Evolutionary conservation across 2,888 invertebrate species (phyloP).

Genomic region (Melikaiella ostensackeni): DNA sequence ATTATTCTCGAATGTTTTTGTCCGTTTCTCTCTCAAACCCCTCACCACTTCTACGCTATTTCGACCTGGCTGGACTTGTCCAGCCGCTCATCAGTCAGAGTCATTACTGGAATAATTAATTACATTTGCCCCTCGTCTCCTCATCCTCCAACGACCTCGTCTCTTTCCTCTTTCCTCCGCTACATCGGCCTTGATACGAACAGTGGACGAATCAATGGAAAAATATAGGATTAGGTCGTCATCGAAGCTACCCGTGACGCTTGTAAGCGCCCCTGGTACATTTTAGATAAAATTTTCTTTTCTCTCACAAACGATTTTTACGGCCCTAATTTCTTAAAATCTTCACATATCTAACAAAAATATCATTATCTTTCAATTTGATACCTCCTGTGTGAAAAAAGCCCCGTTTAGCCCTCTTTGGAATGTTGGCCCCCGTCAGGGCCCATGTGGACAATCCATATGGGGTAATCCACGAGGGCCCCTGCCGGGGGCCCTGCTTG

Average conservation of each 20-base stretch:
- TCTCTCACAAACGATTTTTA: slow-evolving; percentile 41
- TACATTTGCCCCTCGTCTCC: slow-evolving; percentile 81
- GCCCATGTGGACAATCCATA: too few relatives aligned
- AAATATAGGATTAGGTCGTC: slow-evolving; percentile 70
- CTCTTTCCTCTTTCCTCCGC: slow-evolving; percentile 58
- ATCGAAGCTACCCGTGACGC: slow-evolving; percentile 46
- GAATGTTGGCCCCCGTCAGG: too few relatives aligned
- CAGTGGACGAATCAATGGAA: slow-evolving; percentile 73
- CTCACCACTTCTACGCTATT: slow-evolving; percentile 74
- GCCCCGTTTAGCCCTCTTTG: too few relatives aligned
- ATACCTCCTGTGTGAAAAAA: too few relatives aligned
- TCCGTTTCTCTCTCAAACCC: slow-evolving; percentile 62
- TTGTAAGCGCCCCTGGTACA: not conserved
- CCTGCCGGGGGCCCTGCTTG: too few relatives aligned
- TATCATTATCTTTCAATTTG: not conserved
- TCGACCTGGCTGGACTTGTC: slow-evolving; percentile 77
- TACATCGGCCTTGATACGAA: slow-evolving; percentile 61
- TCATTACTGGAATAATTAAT: slow-evolving; percentile 83
- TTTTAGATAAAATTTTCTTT: slow-evolving; percentile 20
- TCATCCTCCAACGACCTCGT: slow-evolving; percentile 71
- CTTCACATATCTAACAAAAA: not conserved
- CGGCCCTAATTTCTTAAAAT: not conserved
- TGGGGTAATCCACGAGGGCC: too few relatives aligned
- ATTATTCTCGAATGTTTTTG: slow-evolving; percentile 9
- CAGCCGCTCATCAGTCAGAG: slow-evolving; percentile 82